Percentiles rank a stretch among this genome's conserved stretches.
Evolutionary conservation across 1,140 invertebrate species (phyloP).

Genomic region (Drosophila sulfurigaster): DNA sequence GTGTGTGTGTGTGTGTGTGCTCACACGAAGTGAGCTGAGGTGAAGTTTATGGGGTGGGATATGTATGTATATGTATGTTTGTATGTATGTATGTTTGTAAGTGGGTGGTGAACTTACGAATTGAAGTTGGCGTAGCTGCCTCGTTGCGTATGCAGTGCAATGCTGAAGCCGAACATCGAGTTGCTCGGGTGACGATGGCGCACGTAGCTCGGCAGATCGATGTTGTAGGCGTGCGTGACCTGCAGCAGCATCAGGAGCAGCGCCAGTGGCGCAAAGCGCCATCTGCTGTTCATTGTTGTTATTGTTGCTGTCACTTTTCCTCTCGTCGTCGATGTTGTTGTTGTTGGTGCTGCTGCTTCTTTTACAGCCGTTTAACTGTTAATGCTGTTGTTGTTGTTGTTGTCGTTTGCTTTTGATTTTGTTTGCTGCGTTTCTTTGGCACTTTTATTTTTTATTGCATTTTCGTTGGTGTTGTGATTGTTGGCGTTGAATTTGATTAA

Average conservation of each 20-base stretch:
- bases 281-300: constrained; percentile 28
- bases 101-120: constrained; percentile 61
- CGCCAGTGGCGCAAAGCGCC: constrained; percentile 18
- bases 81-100: not conserved
- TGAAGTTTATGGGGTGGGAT: not conserved
- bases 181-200: constrained; percentile 69
- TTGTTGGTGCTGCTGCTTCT: constrained; percentile 9
- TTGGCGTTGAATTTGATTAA: constrained; percentile 34
- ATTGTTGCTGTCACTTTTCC: not conserved
- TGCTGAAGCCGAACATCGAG: constrained; percentile 84
- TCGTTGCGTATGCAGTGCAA: constrained; percentile 74
- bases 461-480: constrained; percentile 56
- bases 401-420: constrained; percentile 12
- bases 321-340: constrained; percentile 5
- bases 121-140: constrained; percentile 56
- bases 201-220: constrained; percentile 82
- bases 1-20: not conserved
- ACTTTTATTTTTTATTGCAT: constrained; percentile 69
- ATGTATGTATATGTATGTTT: too few species aligned
- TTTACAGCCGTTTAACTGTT: constrained; percentile 11
- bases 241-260: constrained; percentile 34
- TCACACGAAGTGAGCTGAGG: not conserved
- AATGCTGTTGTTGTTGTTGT: constrained; percentile 19
- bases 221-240: constrained; percentile 65
- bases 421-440: constrained; percentile 28